Conservation (phyloP, 2,888 invertebrate genomes). For the Tromatobia lineatoria region DNA sequence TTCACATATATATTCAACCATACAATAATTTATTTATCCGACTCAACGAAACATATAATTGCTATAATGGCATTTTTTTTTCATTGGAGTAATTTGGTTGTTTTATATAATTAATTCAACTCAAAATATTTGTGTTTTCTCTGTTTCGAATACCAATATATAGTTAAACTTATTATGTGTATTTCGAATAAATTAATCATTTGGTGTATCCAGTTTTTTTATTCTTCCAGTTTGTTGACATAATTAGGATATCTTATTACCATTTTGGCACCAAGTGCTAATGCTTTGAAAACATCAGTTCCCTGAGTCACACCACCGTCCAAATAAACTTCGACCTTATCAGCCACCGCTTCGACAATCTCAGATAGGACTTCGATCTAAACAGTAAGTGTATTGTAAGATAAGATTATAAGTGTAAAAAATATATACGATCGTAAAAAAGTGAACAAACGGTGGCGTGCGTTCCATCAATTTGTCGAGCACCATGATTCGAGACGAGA, state of each 20-base stretch:
- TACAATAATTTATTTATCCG: too few relatives aligned
- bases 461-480: conserved; percentile 94
- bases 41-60: too few relatives aligned
- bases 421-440: conserved; percentile 1
- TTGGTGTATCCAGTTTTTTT: too few relatives aligned
- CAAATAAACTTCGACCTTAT: conserved; percentile 92
- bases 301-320: conserved; percentile 95
- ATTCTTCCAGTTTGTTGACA: too few relatives aligned
- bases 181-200: too few relatives aligned
- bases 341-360: conserved; percentile 90
- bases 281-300: conserved; percentile 95
- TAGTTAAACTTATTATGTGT: too few relatives aligned
- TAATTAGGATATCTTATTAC: conserved; percentile 85
- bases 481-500: conserved; percentile 98
- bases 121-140: too few relatives aligned
- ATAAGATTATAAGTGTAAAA: neutral
- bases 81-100: too few relatives aligned
- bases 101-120: too few relatives aligned
- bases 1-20: too few relatives aligned
- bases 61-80: too few relatives aligned
- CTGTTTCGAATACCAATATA: too few relatives aligned
- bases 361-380: conserved; percentile 94
- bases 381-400: neutral
- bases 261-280: conserved; percentile 96
- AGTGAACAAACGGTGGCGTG: conserved; percentile 7